Base-by-base conservation (phyloP, 2,113 vertebrate species). In the Gymnogyps californianus region DNA sequence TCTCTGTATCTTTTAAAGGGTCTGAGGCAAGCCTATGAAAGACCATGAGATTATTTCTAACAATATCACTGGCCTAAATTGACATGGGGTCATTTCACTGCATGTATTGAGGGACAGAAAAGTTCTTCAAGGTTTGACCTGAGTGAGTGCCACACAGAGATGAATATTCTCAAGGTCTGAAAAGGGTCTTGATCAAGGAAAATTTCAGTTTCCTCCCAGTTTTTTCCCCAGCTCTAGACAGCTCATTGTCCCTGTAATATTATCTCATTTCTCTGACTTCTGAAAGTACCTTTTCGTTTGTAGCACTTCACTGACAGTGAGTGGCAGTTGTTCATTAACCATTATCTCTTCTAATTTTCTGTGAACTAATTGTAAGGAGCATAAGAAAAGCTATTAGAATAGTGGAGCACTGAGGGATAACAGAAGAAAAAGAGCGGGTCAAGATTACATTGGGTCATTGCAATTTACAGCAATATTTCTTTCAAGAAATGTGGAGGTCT, bases 281-380 rank as follows among this genome's bases (percentile, higher is more conserved):
- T 91, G 78, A 91, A 94, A 92, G 75, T 42, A 78, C 34, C 52
- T 90, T 96, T 80, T 74, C 5, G 2, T 80, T 82, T 8, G 17
- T 51, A 83, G 87, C 82, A 80, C 82, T 85, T 80, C 57, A 26
- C 78, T 88, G 90, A 69, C 75, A 72, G 92, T 92, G 91, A 96
- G 40, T 92, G 92, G 55, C 87, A 90, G 87, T 92, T 96, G 87
- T 54, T 96, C 92, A 74, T 94, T 95, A 93, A 29, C 74, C 82
- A 85, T 95, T 88, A 94, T 93, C 87, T 80, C 90, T 87, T 91
- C 75, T 94, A 91, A 95, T 96, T 96, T 85, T 93, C 90, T 93
- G 83, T 91, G 85, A 92, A 47, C 85, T 94, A 91, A 89, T 89
- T 96, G 61, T 91, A 83, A 95, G 47, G 32, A 93, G 51, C 54